phyloP scores from a whole-genome alignment of 1,140 invertebrate genomes.

The Heliconius eleuchia region DNA sequence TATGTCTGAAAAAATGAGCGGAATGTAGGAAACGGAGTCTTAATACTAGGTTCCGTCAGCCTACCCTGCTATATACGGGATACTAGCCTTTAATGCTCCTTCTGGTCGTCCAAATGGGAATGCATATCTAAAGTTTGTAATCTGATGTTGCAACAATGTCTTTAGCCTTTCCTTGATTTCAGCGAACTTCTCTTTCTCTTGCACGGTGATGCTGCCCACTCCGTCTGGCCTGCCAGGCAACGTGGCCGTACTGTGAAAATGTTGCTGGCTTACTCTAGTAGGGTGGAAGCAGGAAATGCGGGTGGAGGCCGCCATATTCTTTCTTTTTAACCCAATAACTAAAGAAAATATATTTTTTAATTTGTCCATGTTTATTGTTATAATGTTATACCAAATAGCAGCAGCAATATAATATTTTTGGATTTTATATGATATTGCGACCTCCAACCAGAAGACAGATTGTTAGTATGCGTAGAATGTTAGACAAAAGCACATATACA shows the following conservation, averaged over 20 bases:
- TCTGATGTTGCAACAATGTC: slow-evolving; percentile 97
- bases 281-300: slow-evolving; percentile 72
- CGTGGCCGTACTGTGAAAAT: slow-evolving; percentile 79
- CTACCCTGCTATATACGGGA: neutral
- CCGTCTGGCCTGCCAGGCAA: slow-evolving; percentile 94
- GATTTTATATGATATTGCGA: slow-evolving; percentile 40
- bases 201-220: slow-evolving; percentile 97
- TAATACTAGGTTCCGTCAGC: too few species aligned
- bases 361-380: too few species aligned
- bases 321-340: neutral
- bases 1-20: too few species aligned
- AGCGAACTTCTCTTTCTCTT: slow-evolving; percentile 99
- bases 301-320: slow-evolving; percentile 54
- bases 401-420: too few species aligned
- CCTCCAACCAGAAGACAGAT: slow-evolving; percentile 58
- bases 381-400: too few species aligned
- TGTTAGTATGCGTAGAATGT: slow-evolving; percentile 60
- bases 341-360: too few species aligned
- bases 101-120: slow-evolving; percentile 99
- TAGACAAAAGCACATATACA: slow-evolving; percentile 60
- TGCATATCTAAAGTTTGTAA: slow-evolving; percentile 99
- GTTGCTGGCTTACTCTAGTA: slow-evolving; percentile 75
- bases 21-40: too few species aligned
- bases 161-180: slow-evolving; percentile 97
- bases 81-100: slow-evolving; percentile 91